Evolutionary conservation across 2,888 invertebrate genomes (phyloP), one percentile per base, ranked within the genome.

Genomic region (Diaprepes abbreviatus): DNA sequence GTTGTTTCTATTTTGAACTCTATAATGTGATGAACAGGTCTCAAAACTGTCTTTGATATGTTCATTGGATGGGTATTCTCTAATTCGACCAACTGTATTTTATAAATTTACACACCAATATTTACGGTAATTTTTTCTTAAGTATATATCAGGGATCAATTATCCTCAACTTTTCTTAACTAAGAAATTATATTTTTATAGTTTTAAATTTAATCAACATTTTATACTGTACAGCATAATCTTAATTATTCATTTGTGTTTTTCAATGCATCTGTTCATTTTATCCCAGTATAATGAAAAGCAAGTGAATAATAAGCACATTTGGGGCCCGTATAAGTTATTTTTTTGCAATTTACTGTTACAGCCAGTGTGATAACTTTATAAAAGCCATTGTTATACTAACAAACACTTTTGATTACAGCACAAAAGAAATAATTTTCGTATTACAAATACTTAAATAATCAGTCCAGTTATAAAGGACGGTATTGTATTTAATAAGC

Each of bases 371-470:
- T 36, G 60, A 60, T 60, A 60, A 60, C 36, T 14, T 45, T 12
- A 60, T 36, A 35, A 60, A 60, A 21, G 48, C 36, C 24, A 50
- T 60, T 60, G 60, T 60, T 60, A 48, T 60, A 7, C 21, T 45
- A 12, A 50, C 48, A 60, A 60, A 60, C 50, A 50, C 33, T 33
- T 60, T 50, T 60, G 31, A 60, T 60, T 60, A 24, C 19, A 36
- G 9, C 36, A 60, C 36, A 60, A 60, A 36, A 60, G 36, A 35
- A 60, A 48, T 35, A 31, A 35, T 50, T 60, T 45, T 48, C 14
- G 16, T 14, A 50, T 48, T 28, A 50, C 28, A 28, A 50, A 14
- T 50, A 28, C 28, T 7, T 12, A 1, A 6, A 50, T 28, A 50
- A 50, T 28, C 12, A 28, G 28, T 50, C 12, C 24, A 12, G 24